Conservation (phyloP, 2,888 invertebrate genomes). For the Ennomos fuscantarius region DNA sequence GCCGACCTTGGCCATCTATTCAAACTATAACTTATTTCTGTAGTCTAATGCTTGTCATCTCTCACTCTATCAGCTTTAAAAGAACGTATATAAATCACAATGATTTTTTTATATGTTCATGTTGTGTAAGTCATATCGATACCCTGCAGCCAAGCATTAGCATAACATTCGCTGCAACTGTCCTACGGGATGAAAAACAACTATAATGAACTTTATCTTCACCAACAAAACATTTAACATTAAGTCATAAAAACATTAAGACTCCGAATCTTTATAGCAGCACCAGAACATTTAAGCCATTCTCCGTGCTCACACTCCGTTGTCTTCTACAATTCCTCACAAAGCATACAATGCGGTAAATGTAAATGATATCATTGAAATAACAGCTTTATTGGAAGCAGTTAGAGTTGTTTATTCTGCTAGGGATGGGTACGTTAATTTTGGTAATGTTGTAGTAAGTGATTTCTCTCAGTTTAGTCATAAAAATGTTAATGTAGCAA, state of each 20-base stretch:
- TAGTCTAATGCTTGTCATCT: too few relatives aligned
- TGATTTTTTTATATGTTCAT: too few relatives aligned
- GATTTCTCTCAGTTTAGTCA: slow-evolving; percentile 81
- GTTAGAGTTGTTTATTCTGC: slow-evolving; percentile 25
- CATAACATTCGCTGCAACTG: too few relatives aligned
- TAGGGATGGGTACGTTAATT: slow-evolving; percentile 33
- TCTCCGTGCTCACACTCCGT: slow-evolving; percentile 33
- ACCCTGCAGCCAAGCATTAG: too few relatives aligned
- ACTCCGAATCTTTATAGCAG: slow-evolving; percentile 34
- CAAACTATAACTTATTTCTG: too few relatives aligned
- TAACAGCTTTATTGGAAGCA: slow-evolving; percentile 25
- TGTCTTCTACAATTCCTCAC: slow-evolving; percentile 23
- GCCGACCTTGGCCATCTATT: too few relatives aligned
- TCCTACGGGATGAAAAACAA: too few relatives aligned
- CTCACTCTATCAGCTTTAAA: too few relatives aligned
- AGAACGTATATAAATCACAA: too few relatives aligned
- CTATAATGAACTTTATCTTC: not conserved
- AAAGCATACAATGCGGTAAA: not conserved
- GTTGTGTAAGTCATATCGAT: too few relatives aligned
- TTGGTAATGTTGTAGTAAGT: slow-evolving; percentile 67
- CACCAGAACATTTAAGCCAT: slow-evolving; percentile 39
- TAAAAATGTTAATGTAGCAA: slow-evolving; percentile 84
- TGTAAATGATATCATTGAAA: slow-evolving; percentile 11
- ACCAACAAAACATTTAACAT: slow-evolving; percentile 30
- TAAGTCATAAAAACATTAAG: slow-evolving; percentile 35